Conservation (phyloP, 2,113 vertebrate genomes). For the Dicerorhinus sumatrensis region DNA sequence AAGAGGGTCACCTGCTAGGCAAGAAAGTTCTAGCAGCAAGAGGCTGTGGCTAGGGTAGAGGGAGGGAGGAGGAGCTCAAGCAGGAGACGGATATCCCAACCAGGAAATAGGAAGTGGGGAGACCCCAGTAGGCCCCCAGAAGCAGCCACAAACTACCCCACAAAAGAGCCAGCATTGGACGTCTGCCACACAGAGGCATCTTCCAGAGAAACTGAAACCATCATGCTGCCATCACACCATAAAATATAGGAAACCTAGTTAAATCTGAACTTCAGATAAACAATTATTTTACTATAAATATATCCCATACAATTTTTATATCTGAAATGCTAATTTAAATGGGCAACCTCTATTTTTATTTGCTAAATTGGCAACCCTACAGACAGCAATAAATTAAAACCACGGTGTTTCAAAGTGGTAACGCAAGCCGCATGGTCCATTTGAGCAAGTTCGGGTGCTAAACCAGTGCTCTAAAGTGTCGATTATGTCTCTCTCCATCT, state of each 20-base stretch:
- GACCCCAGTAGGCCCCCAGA: not conserved
- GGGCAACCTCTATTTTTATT: not conserved
- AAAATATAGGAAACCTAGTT: not conserved
- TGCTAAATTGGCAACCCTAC: not conserved
- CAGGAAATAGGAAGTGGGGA: not conserved
- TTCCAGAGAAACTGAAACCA: not conserved
- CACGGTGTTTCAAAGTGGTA: not conserved
- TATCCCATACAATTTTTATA: not conserved
- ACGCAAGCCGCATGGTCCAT: fast-evolving
- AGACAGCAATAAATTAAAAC: not conserved
- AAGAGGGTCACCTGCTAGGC: not conserved
- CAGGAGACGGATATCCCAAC: not conserved
- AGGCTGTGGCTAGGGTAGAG: not conserved
- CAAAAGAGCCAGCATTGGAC: not conserved
- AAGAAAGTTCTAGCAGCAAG: not conserved
- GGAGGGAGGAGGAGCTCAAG: not conserved
- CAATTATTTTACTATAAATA: not conserved
- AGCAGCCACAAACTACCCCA: not conserved
- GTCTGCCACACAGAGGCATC: not conserved
- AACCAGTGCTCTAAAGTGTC: not conserved
- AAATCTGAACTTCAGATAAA: not conserved
- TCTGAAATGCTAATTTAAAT: not conserved
- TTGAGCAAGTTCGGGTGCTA: not conserved
- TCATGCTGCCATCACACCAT: not conserved
- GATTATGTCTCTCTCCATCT: not conserved